A percentile compares a stretch with the other conserved stretches of the same genome.
phyloP scores from a whole-genome alignment of 2,113 vertebrate genomes.

The Siphamia tubifer region DNA sequence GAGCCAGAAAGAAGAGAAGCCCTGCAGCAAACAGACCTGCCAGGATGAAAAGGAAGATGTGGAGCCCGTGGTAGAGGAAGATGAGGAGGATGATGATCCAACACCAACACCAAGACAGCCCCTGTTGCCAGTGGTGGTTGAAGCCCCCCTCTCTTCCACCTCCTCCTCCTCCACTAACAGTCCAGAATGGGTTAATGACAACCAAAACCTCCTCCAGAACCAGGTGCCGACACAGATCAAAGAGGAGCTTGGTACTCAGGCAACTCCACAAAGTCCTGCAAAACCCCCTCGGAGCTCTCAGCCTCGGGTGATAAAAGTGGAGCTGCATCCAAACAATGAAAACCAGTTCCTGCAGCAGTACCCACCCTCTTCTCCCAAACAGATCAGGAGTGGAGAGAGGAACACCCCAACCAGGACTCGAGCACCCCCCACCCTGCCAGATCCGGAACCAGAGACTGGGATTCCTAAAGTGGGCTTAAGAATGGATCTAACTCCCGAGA shows the following conservation, averaged over 20 bases:
- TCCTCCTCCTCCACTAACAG: constrained; percentile 62
- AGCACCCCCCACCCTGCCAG: constrained; percentile 63
- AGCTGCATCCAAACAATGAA: constrained; percentile 75
- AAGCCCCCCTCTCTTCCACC: constrained; percentile 72
- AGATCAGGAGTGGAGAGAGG: constrained; percentile 83
- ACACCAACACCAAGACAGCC: constrained; percentile 58
- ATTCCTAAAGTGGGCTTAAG: constrained; percentile 88
- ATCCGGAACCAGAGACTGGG: constrained; percentile 85
- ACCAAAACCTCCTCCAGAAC: constrained; percentile 49
- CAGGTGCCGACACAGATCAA: constrained; percentile 48
- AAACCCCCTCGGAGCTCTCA: constrained; percentile 66
- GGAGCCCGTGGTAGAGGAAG: constrained; percentile 30
- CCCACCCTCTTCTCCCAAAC: constrained; percentile 74
- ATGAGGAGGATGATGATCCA: constrained; percentile 50
- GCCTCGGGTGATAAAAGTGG: constrained; percentile 67
- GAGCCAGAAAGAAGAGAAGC: constrained; percentile 76
- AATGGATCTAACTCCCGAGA: constrained; percentile 86
- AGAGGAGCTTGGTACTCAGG: constrained; percentile 62
- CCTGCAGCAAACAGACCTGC: constrained; percentile 65
- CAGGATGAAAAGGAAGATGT: constrained; percentile 58
- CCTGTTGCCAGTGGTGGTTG: constrained; percentile 70
- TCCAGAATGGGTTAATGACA: constrained; percentile 61
- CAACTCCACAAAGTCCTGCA: constrained; percentile 58
- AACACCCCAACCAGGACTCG: constrained; percentile 74
- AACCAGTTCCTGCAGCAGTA: constrained; percentile 73